Evolutionary conservation across 2,113 vertebrate species (phyloP), one percentile per base, ranked within the genome.

Genomic region (Petaurus breviceps): DNA sequence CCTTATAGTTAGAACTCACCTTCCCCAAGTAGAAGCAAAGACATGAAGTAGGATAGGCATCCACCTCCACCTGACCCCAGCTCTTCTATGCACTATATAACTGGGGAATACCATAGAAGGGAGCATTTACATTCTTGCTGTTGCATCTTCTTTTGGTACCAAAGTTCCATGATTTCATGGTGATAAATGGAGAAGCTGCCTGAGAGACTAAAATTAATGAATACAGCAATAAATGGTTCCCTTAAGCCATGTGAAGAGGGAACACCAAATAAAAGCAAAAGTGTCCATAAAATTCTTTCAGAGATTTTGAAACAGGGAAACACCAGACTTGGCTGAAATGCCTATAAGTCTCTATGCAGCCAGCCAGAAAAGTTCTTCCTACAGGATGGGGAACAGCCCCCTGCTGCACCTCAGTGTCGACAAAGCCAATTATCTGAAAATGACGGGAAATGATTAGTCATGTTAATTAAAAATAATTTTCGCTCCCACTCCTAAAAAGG

Each of bases 401-500:
- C 57, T 26, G 16, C 49, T 61, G 25, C 22, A 37, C 14, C 43
- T 23, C 68, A 96, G 97, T 95, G 97, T 90, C 0, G 0, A 98
- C 98, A 98, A 98, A 98, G 96, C 96, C 97, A 98, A 97, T 98
- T 98, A 98, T 97, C 95, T 98, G 93, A 95, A 96, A 98, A 97
- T 97, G 97, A 98, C 92, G 94, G 97, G 96, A 98, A 98, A 98
- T 98, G 97, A 98, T 98, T 98, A 98, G 98, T 98, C 98, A 98
- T 96, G 94, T 98, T 99, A 98, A 98, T 99, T 98, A 98, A 98
- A 98, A 98, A 98, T 98, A 98, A 97, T 98, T 98, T 98, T 97
- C 96, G 94, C 97, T 97, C 96, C 96, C 94, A 95, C 96, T 98
- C 96, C 96, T 98, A 96, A 97, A 98, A 98, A 98, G 98, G 98